Base-by-base conservation (phyloP, 2,113 vertebrate genomes). In the Meleagris gallopavo region DNA sequence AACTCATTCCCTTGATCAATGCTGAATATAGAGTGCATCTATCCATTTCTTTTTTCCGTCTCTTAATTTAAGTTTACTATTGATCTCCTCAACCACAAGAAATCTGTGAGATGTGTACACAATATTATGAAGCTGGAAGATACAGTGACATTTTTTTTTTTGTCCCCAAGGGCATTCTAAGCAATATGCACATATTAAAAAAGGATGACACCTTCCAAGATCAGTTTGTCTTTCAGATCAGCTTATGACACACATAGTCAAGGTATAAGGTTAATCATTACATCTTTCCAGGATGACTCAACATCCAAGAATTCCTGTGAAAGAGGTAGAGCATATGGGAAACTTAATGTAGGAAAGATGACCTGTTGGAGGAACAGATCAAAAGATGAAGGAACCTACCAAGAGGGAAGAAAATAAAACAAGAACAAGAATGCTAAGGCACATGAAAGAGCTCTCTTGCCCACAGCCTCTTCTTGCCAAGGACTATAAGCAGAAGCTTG, bases 31-130 rank as follows among this genome's bases (percentile, higher is more conserved):
- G 81, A 86, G 9, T n/a, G 11, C 48, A 75, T 20, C 21, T 25
- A 78, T 67, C 79, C 34, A 71, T 75, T 69, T 74, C 36, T 69
- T 48, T 32, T 58, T 87, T 64, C 43, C 77, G 61, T 83, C 77
- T 91, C 62, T n/a, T 87, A 2, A 87, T 89, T 94, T 70, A 83
- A 24, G 79, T 91, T 93, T 58, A 22, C 50, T 90, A 58, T 61
- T 79, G 58, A 79, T 92, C 58, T 82, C 57, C 87, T 30, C 48
- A 72, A 36, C 43, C 84, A 61, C 52, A 69, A 71, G 30, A 79
- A 86, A 32, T n/a, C 45, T 43, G 29, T 1, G 9, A 92, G 67
- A 66, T 38, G 18, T 29, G 41, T 32, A 27, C 36, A 18, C 41
- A 25, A 22, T n/a, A 48, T 65, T 27, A 24, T 11, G 50, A 82